Base-by-base conservation (phyloP, 53 echinoderm and acorn worm genomes). In the Antedon mediterranea region DNA sequence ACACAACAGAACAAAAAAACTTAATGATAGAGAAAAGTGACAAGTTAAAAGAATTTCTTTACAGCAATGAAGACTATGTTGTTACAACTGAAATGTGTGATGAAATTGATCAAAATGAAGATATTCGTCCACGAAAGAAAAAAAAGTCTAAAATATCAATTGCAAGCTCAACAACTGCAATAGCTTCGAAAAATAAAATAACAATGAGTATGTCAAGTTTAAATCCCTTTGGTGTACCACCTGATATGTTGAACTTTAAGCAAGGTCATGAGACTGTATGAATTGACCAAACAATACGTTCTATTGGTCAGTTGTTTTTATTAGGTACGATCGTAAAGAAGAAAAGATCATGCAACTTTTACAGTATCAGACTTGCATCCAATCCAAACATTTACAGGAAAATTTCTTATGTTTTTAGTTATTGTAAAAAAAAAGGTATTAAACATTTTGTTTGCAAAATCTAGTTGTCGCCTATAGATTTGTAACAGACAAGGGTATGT, bases 181-280 rank as follows among this genome's bases (percentile, higher is more conserved):
- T 18, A 3, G 57, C 20, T 11, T 13, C 23, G 8, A 23, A 57
- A 57, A 57, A 57, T 18, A 18, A 8, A 78, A 31, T 76, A 26
- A 32, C 74, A 7, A n/a, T 74, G 33, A 78, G 86, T 30, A 82
- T 86, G 13, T 82, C 82, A 31, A 82, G 82, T 18, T 71, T 86
- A 11, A 86, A 86, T 79, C 86, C 86, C 18, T 79, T 86, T 34
- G 79, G 71, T 44, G 71, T 86, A 71, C 86, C 86, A 31, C 33
- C 75, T 23, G 71, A 57, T 31, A 79, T 33, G 31, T 3, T 79
- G 79, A 79, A 79, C 71, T 71, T 79, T 57, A 2, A 57, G 23
- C 9, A 6, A 57, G 57, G 23, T 57, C 2, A 57, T 57, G 57
- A 13, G 23, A 26, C 9, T 57, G 57, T 18, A 18, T 57, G 57